Evolutionary conservation across 2,797 vertebrate species (phyloP).

Genomic region (Pitangus sulphuratus): DNA sequence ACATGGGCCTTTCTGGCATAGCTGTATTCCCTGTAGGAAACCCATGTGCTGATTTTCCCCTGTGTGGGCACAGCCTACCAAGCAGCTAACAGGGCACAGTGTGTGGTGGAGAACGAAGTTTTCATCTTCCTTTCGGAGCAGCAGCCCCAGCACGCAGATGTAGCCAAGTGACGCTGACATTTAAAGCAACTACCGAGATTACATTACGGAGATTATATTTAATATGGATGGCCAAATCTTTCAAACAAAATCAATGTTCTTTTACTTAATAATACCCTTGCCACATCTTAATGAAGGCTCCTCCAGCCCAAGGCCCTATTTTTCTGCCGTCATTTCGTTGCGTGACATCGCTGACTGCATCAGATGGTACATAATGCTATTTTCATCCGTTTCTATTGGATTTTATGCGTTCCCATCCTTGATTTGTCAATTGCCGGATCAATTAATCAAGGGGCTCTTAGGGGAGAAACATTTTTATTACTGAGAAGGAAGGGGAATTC

Average conservation of each 20-base stretch:
- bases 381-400: conserved; percentile 58
- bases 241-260: conserved; percentile 55
- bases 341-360: conserved; percentile 18
- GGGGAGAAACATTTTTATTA: conserved; percentile 38
- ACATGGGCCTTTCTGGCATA: not conserved
- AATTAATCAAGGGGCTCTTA: conserved; percentile 58
- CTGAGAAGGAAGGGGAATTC: conserved; percentile 18
- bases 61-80: not conserved
- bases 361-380: conserved; percentile 53
- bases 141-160: conserved; percentile 1
- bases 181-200: conserved; percentile 38
- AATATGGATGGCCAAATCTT: conserved; percentile 53
- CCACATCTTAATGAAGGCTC: conserved; percentile 49
- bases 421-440: conserved; percentile 52
- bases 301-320: conserved; percentile 33
- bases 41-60: not conserved
- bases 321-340: conserved; percentile 40
- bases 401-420: conserved; percentile 41
- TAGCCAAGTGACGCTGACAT: conserved; percentile 50
- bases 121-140: not conserved
- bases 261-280: conserved; percentile 53
- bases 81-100: not conserved
- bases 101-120: not conserved
- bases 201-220: conserved; percentile 60
- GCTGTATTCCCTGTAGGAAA: not conserved